Evolutionary conservation across 2,888 invertebrate species (phyloP).

Genomic region (Brachypterus glaber): DNA sequence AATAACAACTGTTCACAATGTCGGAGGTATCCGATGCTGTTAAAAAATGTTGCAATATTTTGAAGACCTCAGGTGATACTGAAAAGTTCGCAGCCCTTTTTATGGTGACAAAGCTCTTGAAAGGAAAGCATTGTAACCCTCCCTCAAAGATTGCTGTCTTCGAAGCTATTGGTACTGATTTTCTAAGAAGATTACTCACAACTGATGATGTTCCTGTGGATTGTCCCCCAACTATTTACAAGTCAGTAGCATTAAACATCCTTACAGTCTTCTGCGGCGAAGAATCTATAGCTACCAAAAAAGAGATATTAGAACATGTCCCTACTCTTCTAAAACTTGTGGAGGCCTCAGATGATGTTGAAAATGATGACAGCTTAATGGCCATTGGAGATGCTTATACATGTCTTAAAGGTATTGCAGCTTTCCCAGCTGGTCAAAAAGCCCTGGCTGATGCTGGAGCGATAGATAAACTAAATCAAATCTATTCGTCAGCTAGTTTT

Average conservation of each 20-base stretch:
- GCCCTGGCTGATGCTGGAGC: constrained; percentile 70
- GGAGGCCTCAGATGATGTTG: constrained; percentile 72
- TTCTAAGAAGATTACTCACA: constrained; percentile 69
- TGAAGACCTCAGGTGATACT: constrained; percentile 76
- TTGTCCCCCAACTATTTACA: constrained; percentile 82
- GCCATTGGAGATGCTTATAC: constrained; percentile 80
- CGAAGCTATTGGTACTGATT: constrained; percentile 82
- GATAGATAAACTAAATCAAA: constrained; percentile 72
- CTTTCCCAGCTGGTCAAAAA: constrained; percentile 67
- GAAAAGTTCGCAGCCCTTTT: constrained; percentile 87
- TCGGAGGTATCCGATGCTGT: constrained; percentile 65
- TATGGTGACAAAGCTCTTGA: constrained; percentile 83
- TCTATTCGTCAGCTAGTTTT: constrained; percentile 79
- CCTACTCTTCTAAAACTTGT: constrained; percentile 78
- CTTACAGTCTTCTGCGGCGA: constrained; percentile 79
- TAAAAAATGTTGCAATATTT: constrained; percentile 71
- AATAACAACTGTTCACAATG: constrained; percentile 22
- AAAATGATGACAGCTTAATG: constrained; percentile 77
- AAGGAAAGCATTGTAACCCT: constrained; percentile 69
- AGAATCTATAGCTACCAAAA: constrained; percentile 67
- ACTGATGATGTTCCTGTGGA: constrained; percentile 72
- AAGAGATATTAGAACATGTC: constrained; percentile 74
- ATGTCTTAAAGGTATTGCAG: constrained; percentile 73
- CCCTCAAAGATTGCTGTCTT: constrained; percentile 67
- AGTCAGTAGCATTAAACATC: constrained; percentile 81